Evolutionary conservation across 2,888 invertebrate genomes (phyloP), one percentile per base, ranked within the genome.

Genomic region (Lymantria dispar): DNA sequence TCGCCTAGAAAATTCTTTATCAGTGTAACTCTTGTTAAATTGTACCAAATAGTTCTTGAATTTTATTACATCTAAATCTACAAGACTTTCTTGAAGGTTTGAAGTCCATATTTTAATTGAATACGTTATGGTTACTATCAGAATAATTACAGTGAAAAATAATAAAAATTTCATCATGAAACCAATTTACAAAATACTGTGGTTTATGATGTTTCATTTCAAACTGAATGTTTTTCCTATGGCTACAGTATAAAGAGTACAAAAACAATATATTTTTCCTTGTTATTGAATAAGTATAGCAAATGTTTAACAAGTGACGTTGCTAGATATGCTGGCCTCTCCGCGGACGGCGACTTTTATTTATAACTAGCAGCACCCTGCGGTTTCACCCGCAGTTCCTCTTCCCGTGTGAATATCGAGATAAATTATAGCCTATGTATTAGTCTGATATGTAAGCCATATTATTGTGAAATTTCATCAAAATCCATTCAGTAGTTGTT

Each of bases 11-110:
- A 57, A 64, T 40, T 80, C 79, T 0, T 38, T 43, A 7, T 33
- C 13, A 0, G 12, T 13, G 44, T 78, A 76, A 12, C 33, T 57
- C 43, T 75, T 80, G 8, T 68, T 66, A 40, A 69, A 79, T 11
- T 52, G 54, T 2, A 39, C 60, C 40, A 74, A 39, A 47, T 77
- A 80, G 2, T 37, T 44, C 0, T 62, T 45, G 15, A 67, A 76
- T 9, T 45, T 41, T 14, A 33, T n/a, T 7, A 33, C n/a, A 3
- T 50, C 29, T 36, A 42, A 15, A 45, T 45, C 15, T 10, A 42
- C 1, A 12, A n/a, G 38, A 12, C n/a, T 7, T 11, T n/a, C 38
- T 11, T 38, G n/a, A n/a, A 11, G 7, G 2, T 2, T n/a, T 11
- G 7, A 1, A n/a, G n/a, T 7, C 38, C 38, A 38, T 38, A n/a